Base-by-base conservation (phyloP, 2,888 invertebrate genomes). In the Thymelicus lineola region DNA sequence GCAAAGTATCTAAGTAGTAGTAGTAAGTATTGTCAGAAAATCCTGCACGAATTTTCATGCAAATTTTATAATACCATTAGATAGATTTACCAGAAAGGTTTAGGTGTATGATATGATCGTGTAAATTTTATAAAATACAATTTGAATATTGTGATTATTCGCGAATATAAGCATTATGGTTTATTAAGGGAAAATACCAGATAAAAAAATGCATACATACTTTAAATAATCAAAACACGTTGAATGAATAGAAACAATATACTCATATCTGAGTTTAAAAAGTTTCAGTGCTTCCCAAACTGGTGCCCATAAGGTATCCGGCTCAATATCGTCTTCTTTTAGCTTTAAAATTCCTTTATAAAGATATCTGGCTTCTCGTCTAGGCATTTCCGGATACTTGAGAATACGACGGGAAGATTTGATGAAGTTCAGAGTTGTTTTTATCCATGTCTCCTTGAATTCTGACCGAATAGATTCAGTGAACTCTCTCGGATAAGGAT, bases 371-470 rank as follows among this genome's bases (percentile, higher is more conserved):
- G 82, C 80, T 46, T 85, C 80, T 0, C 70, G 58, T 0, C 66
- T 15, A 0, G 74, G 73, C 79, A 88, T 78, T 17, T 80, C 77
- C 0, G 83, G 80, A 69, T 82, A 88, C n/a, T 76, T 69, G 9
- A 84, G 58, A 0, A 46, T 70, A 0, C 73, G 58, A 38, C 71
- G 17, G 5, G 63, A 63, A 5, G 63, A 79, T 69, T 84, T 84
- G 0, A 89, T 70, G 67, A 87, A 89, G n/a, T 77, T 78, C 0
- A 85, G 73, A 0, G 81, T 80, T 0, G 72, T 71, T 9, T 82
- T 79, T 0, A 88, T 72, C 71, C 80, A 81, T 1, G 76, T 71
- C 0, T 75, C 66, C 74, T 83, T 84, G 45, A 83, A 85, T 7
- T 15, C 48, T 9, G 15, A 50, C 7, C 48, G 48, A 50, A 50